Evolutionary conservation across 2,797 vertebrate genomes (phyloP).

Genomic region (Periparus ater): DNA sequence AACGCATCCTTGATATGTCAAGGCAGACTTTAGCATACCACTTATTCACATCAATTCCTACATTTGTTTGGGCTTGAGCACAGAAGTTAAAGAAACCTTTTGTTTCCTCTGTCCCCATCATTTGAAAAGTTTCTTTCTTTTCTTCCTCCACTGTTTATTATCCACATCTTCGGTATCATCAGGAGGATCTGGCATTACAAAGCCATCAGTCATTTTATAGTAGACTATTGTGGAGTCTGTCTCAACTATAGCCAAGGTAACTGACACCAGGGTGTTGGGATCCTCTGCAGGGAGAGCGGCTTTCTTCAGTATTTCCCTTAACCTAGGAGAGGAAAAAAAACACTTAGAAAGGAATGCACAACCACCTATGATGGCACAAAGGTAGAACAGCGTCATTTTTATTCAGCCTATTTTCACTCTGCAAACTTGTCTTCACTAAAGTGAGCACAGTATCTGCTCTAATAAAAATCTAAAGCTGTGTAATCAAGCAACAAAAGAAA

Average conservation of each 20-base stretch:
- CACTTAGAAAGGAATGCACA: background rate
- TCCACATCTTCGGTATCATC: constrained; percentile 76
- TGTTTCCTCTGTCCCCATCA: constrained; percentile 32
- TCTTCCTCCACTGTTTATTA: constrained; percentile 81
- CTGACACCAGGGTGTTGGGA: constrained; percentile 69
- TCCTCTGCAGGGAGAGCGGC: constrained; percentile 56
- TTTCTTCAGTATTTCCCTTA: constrained; percentile 77
- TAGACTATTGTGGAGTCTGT: constrained; percentile 95
- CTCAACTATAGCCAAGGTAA: constrained; percentile 89
- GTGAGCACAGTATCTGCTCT: background rate
- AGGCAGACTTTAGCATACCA: background rate
- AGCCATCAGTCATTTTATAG: constrained; percentile 86
- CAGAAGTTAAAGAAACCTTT: background rate
- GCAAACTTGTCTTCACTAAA: background rate
- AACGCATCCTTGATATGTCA: background rate
- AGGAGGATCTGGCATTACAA: constrained; percentile 90
- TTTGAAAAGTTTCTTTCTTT: constrained; percentile 71
- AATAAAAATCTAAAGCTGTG: background rate
- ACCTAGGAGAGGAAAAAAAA: constrained; percentile 60
- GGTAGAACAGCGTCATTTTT: background rate
- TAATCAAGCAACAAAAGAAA: background rate
- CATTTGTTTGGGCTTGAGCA: constrained; percentile 34
- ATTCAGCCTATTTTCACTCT: background rate
- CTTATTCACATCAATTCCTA: background rate
- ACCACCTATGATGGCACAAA: background rate